Evolutionary conservation across 2,113 vertebrate genomes (phyloP), one percentile per base, ranked within the genome.

Genomic region (Oxyruncus cristatus): DNA sequence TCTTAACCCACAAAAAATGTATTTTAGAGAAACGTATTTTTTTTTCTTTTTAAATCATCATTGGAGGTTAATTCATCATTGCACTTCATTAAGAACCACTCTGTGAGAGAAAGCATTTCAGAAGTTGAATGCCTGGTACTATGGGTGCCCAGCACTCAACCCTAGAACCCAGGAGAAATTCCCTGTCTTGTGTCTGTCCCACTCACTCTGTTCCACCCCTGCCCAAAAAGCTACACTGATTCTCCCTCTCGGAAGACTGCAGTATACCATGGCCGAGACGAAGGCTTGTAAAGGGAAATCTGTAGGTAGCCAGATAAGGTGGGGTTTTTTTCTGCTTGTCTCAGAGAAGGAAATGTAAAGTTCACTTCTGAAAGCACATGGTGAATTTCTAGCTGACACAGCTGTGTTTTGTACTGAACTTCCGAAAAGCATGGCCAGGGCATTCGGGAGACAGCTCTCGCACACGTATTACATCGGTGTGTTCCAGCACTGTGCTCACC

Each of bases 391-490:
- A 53, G 50, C n/a, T 88, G 79, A 27, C 8, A 8, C 56, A 81
- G 21, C 30, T 76, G 27, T 53, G 23, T 30, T 82, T 70, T 66
- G 10, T 5, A 5, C 1, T 22, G 74, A 62, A 62, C 39, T 70
- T 70, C 53, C 53, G 66, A 79, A 79, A 70, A 14, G 15, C 19
- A 4, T 26, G 32, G 24, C 5, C 37, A 32, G 49, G 26, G 16
- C 0, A 0, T 50, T 81, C 39, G 17, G 73, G 67, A 74, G 53
- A 20, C 41, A 79, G n/a, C 14, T n/a, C 46, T 47, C 59, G 62
- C n/a, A 46, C 35, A 18, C 0, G 0, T 18, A 50, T 0, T 0
- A 6, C 24, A 30, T 21, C 1, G 1, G 4, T 52, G 49, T 35
- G 37, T 35, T 72, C 35, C 6, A 66, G 53, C 58, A 88, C 41